These are phyloP conservation scores for Augochlora pura DNA, from an alignment of 1,140 invertebrate species.

Conservation along the genomic window DNA sequence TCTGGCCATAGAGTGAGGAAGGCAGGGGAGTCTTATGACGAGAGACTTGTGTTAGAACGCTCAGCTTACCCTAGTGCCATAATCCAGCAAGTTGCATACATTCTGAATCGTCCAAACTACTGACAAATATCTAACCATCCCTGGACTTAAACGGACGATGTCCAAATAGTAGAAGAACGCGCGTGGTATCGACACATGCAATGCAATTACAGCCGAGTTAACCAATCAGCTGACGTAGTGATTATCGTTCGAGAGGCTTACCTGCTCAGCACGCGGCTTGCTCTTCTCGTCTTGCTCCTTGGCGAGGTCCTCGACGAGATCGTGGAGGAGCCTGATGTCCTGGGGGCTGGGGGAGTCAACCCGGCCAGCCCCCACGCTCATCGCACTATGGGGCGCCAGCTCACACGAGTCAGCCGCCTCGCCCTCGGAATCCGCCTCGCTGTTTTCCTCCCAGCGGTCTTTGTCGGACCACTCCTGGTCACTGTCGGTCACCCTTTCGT, in stretches of 20 bases:
- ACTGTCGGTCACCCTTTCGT: constrained; percentile 64
- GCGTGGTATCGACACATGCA: too few species aligned
- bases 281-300: constrained; percentile 74
- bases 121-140: too few species aligned
- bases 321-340: constrained; percentile 75
- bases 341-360: constrained; percentile 76
- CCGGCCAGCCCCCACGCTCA: constrained; percentile 76
- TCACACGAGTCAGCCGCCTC: constrained; percentile 69
- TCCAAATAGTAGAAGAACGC: too few species aligned
- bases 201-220: too few species aligned
- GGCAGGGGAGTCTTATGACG: too few species aligned
- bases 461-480: constrained; percentile 54
- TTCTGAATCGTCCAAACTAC: too few species aligned
- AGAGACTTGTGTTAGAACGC: too few species aligned
- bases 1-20: too few species aligned
- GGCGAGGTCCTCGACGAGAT: constrained; percentile 76
- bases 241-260: constrained; percentile 49
- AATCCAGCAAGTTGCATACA: too few species aligned
- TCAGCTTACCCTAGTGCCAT: too few species aligned
- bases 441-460: constrained; percentile 45
- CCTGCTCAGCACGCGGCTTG: constrained; percentile 72
- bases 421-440: constrained; percentile 52
- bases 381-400: constrained; percentile 76
- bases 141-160: too few species aligned
- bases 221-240: too few species aligned